Evolutionary conservation across 2,888 invertebrate species (phyloP), one percentile per base, ranked within the genome.

Genomic region (Ectemnius continuus): DNA sequence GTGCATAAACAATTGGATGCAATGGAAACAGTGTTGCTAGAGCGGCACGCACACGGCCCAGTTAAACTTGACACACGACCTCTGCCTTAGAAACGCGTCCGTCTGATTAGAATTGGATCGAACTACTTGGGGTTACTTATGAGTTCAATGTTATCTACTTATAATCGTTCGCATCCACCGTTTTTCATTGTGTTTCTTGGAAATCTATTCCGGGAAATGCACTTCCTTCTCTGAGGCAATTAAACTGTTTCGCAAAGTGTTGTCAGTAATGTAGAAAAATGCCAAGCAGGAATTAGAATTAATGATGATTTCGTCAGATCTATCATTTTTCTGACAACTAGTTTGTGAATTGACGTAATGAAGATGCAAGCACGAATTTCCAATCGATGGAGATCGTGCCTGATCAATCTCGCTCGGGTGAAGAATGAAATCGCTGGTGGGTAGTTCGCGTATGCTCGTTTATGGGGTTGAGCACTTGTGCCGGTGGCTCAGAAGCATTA

Each of bases 41-140:
- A 59, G 64, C 58, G 26, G 69, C 79, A 56, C 63, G 48, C 48
- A 72, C 56, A 70, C 64, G 67, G 56, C 47, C 61, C 57, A 65
- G 63, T 57, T 76, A 76, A 69, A 76, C 76, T 74, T 83, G 82
- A 81, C 84, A 79, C 71, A 75, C 73, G 79, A 83, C 77, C 77
- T 67, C 68, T 72, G 74, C 47, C 67, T 73, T 73, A 69, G 69
- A 72, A 74, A 76, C 75, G 75, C 67, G 65, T 63, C 16, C 75
- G 62, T 48, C 71, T 63, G 83, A 83, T 83, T 82, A 83, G 75
- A 75, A 82, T 78, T 70, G 76, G 75, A 82, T 78, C 58, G 48
- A 76, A 76, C 66, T 59, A 75, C 70, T 73, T 65, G 72, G 61
- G 76, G 66, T 74, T 75, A 79, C 64, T 60, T 26, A 11, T 47